These are phyloP conservation scores for Lypha dubia DNA, from an alignment of 2,888 invertebrate genomes.

Conservation along the genomic window DNA sequence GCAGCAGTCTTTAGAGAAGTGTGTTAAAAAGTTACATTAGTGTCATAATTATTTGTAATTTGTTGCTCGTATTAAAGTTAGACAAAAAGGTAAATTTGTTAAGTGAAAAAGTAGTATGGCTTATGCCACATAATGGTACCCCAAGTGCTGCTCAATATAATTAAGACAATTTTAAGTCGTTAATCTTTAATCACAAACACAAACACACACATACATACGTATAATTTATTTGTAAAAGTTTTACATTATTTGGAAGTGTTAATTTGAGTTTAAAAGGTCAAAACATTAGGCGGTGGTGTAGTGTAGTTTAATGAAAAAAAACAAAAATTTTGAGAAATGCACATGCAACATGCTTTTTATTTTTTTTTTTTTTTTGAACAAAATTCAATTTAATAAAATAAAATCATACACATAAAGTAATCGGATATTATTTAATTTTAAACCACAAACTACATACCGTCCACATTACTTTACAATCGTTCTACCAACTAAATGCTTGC, in stretches of 20 bases:
- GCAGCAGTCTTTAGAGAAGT: slow-evolving; percentile 49
- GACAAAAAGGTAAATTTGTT: slow-evolving; percentile 24
- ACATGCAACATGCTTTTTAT: too few relatives aligned
- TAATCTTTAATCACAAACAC: not conserved
- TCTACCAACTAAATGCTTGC: too few relatives aligned
- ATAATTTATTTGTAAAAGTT: not conserved
- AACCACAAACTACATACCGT: too few relatives aligned
- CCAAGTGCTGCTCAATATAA: not conserved
- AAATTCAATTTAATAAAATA: too few relatives aligned
- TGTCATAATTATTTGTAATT: slow-evolving; percentile 9
- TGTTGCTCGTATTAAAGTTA: not conserved
- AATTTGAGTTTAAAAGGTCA: not conserved
- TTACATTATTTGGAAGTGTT: not conserved
- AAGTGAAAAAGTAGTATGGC: not conserved
- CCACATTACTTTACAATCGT: too few relatives aligned
- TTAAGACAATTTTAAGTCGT: not conserved
- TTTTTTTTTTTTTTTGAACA: too few relatives aligned
- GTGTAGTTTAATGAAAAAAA: too few relatives aligned
- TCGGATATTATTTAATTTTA: too few relatives aligned
- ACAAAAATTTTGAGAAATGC: too few relatives aligned
- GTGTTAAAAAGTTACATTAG: slow-evolving; percentile 17
- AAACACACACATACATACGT: too few relatives aligned
- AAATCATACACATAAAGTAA: too few relatives aligned
- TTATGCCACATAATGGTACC: slow-evolving; percentile 5
- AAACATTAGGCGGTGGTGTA: not conserved